Percentiles rank a stretch among this genome's conserved stretches.
Conservation (phyloP, 2,888 invertebrate species). For the Drosophila rubida region DNA sequence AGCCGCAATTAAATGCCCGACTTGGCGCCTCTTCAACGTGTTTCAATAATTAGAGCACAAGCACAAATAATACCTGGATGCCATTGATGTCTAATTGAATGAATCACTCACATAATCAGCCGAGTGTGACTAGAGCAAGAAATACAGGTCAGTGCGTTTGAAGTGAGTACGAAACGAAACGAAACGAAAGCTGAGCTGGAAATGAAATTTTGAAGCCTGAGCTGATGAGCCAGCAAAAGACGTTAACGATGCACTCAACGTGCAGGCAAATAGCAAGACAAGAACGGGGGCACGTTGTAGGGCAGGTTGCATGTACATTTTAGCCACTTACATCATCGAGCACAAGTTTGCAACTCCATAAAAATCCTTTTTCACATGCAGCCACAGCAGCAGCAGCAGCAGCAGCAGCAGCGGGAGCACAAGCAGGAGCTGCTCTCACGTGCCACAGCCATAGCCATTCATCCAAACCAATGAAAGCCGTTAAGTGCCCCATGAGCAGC, state of each 20-base stretch:
- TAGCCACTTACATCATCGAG: conserved; percentile 69
- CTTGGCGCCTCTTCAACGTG: not conserved
- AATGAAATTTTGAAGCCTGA: conserved; percentile 44
- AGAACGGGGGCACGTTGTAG: not conserved
- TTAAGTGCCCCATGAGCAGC: conserved; percentile 63
- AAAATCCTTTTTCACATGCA: conserved; percentile 51
- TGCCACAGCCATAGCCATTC: conserved; percentile 46
- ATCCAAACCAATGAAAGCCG: conserved; percentile 64
- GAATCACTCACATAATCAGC: conserved; percentile 29
- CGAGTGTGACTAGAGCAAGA: conserved; percentile 4
- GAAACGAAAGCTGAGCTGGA: conserved; percentile 5
- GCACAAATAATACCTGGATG: conserved; percentile 13
- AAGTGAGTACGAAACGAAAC: not conserved
- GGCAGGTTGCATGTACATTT: conserved; percentile 49
- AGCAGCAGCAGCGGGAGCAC: not conserved
- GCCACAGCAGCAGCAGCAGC: not conserved
- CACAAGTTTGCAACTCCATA: conserved; percentile 73
- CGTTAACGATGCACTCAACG: conserved; percentile 57
- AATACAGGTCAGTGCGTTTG: conserved; percentile 64
- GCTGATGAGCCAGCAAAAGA: conserved; percentile 46
- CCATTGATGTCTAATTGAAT: conserved; percentile 19
- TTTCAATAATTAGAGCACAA: conserved; percentile 15
- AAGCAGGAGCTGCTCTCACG: conserved; percentile 19
- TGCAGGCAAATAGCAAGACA: conserved; percentile 7
- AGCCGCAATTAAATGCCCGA: conserved; percentile 11